phyloP scores from a whole-genome alignment of 2,888 invertebrate genomes.

The Diarsia rubi region DNA sequence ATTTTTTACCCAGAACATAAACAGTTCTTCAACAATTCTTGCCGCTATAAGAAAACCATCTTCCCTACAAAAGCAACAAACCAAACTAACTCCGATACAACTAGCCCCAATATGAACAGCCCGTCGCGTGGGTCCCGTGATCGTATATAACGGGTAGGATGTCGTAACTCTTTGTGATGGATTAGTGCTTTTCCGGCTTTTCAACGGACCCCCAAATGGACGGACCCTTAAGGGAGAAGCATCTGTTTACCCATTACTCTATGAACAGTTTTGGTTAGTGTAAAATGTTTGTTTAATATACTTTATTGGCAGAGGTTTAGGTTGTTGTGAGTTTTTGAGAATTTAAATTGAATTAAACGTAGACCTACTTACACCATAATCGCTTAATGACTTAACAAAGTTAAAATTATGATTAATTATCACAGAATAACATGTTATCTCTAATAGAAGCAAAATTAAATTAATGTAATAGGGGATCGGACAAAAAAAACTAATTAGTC shows the following conservation, averaged over 20 bases:
- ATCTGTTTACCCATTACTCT: slow-evolving; percentile 67
- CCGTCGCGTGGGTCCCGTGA: slow-evolving; percentile 70
- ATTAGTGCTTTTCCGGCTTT: slow-evolving; percentile 87
- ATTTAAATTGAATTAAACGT: background rate
- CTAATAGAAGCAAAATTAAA: background rate
- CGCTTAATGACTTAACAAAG: background rate
- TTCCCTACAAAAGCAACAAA: background rate
- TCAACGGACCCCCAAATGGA: slow-evolving; percentile 83
- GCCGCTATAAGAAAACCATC: background rate
- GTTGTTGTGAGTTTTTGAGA: background rate
- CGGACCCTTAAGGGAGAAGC: slow-evolving; percentile 65
- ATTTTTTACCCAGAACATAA: background rate
- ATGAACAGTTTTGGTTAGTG: slow-evolving; percentile 61
- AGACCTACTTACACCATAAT: background rate
- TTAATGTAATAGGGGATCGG: no score
- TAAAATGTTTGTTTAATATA: slow-evolving; percentile 60
- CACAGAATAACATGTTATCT: background rate
- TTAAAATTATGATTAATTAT: background rate
- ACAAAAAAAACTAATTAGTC: no score
- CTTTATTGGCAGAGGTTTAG: background rate
- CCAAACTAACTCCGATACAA: slow-evolving; percentile 44
- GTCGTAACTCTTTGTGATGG: slow-evolving; percentile 85
- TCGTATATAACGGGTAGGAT: slow-evolving; percentile 76
- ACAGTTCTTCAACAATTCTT: background rate
- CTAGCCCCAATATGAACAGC: slow-evolving; percentile 60